phyloP scores from a whole-genome alignment of 2,113 vertebrate species.

The Cololabis saira region DNA sequence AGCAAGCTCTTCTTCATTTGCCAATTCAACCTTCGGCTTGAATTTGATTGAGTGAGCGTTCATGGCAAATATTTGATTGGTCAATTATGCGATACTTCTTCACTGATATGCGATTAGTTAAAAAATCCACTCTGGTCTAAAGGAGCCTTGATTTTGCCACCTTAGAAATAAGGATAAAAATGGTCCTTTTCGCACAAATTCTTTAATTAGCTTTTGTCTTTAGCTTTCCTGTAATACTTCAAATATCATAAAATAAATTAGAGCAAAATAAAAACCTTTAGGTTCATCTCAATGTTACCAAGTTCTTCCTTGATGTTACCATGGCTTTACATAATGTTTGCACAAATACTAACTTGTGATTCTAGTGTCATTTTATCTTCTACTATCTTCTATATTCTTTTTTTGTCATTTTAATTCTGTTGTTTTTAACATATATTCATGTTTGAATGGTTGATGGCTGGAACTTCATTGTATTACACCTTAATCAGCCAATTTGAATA shows the following conservation, averaged over 20 bases:
- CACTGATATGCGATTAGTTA: conserved; percentile 15
- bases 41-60: conserved; percentile 61
- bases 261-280: no score
- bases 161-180: neutral
- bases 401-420: neutral
- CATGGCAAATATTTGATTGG: conserved; percentile 58
- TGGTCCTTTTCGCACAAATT: neutral
- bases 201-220: neutral
- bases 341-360: neutral
- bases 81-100: conserved; percentile 43
- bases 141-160: conserved; percentile 1
- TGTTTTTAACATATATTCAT: neutral
- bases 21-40: conserved; percentile 30
- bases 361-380: neutral
- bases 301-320: neutral
- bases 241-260: no score
- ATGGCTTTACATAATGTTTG: neutral
- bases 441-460: neutral
- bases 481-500: conserved; percentile 47
- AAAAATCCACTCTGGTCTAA: neutral
- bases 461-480: neutral
- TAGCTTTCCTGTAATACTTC: no score
- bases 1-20: conserved; percentile 48
- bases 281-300: neutral
- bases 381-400: neutral